phyloP scores from a whole-genome alignment of 2,113 vertebrate genomes.

The Rousettus leschenaultii region DNA sequence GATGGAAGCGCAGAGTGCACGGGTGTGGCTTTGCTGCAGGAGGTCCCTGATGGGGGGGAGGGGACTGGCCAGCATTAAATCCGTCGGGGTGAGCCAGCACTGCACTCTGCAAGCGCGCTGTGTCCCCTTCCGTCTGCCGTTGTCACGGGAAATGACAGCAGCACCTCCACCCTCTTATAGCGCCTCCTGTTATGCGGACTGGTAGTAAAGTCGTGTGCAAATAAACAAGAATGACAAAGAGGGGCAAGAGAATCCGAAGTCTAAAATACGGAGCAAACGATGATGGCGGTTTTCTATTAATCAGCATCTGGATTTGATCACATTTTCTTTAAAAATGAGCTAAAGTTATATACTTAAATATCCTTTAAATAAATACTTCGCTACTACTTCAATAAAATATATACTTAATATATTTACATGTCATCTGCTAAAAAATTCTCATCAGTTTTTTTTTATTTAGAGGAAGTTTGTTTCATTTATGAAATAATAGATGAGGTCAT shows the following conservation, averaged over 20 bases:
- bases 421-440: neutral
- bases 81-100: fast-evolving
- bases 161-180: too few species aligned
- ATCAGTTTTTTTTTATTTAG: neutral
- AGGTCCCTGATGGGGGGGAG: neutral
- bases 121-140: neutral
- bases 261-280: neutral
- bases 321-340: neutral
- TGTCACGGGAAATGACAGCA: neutral
- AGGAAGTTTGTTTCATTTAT: too few species aligned
- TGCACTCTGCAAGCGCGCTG: neutral
- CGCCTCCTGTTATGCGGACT: neutral
- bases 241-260: neutral
- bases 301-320: neutral
- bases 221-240: neutral
- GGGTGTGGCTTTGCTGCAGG: neutral
- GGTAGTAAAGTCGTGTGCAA: neutral
- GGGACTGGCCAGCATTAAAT: too few species aligned
- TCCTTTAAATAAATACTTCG: neutral
- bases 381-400: neutral
- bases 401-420: neutral
- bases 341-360: neutral
- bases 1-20: neutral
- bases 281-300: neutral
- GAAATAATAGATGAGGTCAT: neutral